Percentiles rank a stretch among this genome's conserved stretches.
phyloP scores from a whole-genome alignment of 2,797 vertebrate species.

The Hoplostethus mediterraneus region DNA sequence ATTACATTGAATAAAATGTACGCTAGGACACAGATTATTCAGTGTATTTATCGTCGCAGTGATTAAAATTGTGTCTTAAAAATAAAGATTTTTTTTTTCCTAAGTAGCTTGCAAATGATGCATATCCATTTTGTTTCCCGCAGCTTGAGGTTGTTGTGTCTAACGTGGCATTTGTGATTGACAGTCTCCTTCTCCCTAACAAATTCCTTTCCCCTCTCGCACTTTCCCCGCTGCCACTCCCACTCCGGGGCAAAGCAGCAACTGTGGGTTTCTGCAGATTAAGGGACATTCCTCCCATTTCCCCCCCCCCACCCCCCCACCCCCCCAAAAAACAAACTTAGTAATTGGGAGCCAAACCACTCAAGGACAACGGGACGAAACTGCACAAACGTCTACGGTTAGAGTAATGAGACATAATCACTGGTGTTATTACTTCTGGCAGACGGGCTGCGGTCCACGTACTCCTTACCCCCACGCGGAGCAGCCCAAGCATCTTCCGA shows the following conservation, averaged over 20 bases:
- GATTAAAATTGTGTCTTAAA: constrained; percentile 56
- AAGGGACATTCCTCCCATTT: constrained; percentile 62
- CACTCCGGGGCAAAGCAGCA: constrained; percentile 42
- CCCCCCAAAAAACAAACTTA: constrained; percentile 60
- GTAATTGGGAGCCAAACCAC: constrained; percentile 72
- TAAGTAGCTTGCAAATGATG: constrained; percentile 43
- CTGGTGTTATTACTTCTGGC: constrained; percentile 59
- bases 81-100: neutral
- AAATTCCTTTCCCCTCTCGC: constrained; percentile 54
- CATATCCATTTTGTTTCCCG: constrained; percentile 22
- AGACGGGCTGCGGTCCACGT: constrained; percentile 47
- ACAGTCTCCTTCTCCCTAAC: constrained; percentile 47
- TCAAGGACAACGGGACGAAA: constrained; percentile 71
- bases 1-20: constrained; percentile 20
- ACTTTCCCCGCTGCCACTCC: constrained; percentile 61
- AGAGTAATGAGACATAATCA: constrained; percentile 68
- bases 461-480: constrained; percentile 45
- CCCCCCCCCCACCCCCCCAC: constrained; percentile 19
- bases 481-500: constrained; percentile 36
- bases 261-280: constrained; percentile 61
- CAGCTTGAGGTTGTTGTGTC: constrained; percentile 26
- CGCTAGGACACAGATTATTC: constrained; percentile 43
- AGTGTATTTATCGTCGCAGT: constrained; percentile 53
- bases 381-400: constrained; percentile 48
- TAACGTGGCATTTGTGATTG: constrained; percentile 42